Evolutionary conservation across 2,888 invertebrate genomes (phyloP), one percentile per base, ranked within the genome.

Genomic region (Drosophila ochracea): DNA sequence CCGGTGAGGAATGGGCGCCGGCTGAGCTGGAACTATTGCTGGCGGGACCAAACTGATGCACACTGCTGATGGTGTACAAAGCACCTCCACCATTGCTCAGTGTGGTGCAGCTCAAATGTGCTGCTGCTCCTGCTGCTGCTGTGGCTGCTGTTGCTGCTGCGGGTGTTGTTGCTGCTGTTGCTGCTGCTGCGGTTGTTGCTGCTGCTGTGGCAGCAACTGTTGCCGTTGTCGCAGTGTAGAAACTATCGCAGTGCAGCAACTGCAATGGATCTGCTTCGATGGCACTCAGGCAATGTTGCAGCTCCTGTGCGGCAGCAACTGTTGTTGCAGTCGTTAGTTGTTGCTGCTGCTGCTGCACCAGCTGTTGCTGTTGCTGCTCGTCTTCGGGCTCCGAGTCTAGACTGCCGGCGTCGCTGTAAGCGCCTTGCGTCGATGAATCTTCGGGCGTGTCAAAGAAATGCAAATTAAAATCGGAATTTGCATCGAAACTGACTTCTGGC

Each of bases 401-500:
- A 63, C 95, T 95, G 41, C 95, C 95, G 43, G 95, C 94, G 93
- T 91, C 88, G 57, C 96, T 95, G 93, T 95, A 96, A 58, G 95
- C 95, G 11, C 95, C 95, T 91, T 95, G 95, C 10, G 95, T 95
- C 82, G 95, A 95, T 88, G 95, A 95, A 90, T 95, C 95, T 89
- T 96, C 96, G 75, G 95, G 94, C 76, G 94, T 94, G 93, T 97
- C 96, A 94, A 97, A 97, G 94, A 97, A 97, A 93, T 96, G 95
- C 91, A 97, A 94, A 93, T 97, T 96, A 93, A 97, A 97, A 93
- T 97, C 96, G 80, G 96, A 95, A 92, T 95, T 95, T 84, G 96
- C 95, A 93, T 96, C 96, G 93, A 96, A 96, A 91, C 95, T 95
- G 83, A 96, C 96, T 93, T 92, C 92, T 47, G 93, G 92, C 70